Base-by-base conservation (phyloP, 1,140 invertebrate genomes). In the Helicoverpa zea region DNA sequence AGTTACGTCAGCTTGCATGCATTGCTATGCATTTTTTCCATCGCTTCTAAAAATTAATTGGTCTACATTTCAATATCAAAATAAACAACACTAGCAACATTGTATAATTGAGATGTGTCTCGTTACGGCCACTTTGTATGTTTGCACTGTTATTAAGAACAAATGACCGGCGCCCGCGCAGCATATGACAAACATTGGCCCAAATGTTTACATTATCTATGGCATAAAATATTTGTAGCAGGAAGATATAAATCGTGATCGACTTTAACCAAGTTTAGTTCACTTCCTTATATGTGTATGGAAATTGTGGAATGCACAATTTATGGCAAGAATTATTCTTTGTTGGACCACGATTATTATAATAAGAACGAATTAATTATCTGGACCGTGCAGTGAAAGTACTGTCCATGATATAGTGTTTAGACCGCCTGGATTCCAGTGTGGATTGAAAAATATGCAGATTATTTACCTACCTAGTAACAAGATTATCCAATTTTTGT, bases 141-240 rank as follows among this genome's bases (percentile, higher is more conserved):
- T 91, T 90, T 90, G 88, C 81, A 70, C 56, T 83, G 86, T 87
- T 87, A 88, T 86, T 89, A 88, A 86, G 88, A 91, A 90, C 88
- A 91, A 90, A 90, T 90, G 82, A 66, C 83, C 58, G 73, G 73
- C 82, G 75, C 74, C 76, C 52, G 79, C 51, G 43, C 61, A 23
- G 75, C 59, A 70, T 13, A 49, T 80, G 68, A 83, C 85, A 86
- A 85, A 86, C 83, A 83, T 84, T 76, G 64, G 52, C 52, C 77
- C 74, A 73, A 73, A 75, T 81, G 61, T 81, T 81, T 87, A 87
- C 80, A 59, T 80, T 83, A 30, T 68, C 23, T 61, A 82, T 58
- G 66, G 77, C 84, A 78, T 81, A 85, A 83, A 77, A 73, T 79
- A 81, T 66, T 77, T 23, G 23, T 77, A 81, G 76, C 87, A 87